Conservation (phyloP, 2,797 vertebrate species). For the Siniperca obscura region DNA sequence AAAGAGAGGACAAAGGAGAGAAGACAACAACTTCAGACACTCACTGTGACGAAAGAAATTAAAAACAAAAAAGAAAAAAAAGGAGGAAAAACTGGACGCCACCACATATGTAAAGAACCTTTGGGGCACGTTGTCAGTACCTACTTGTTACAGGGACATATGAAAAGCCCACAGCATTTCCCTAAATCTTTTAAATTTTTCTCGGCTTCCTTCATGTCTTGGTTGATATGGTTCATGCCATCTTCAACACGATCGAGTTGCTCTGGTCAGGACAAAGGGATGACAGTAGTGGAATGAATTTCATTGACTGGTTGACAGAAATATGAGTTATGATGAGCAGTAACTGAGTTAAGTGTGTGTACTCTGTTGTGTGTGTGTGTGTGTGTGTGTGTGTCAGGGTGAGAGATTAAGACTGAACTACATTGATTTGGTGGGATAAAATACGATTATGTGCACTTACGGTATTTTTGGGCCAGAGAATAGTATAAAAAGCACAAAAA, state of each 20-base stretch:
- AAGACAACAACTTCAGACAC: conserved; percentile 98
- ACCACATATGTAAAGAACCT: conserved; percentile 95
- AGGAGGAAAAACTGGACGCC: conserved; percentile 91
- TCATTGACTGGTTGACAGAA: conserved; percentile 91
- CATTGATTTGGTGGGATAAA: conserved; percentile 1
- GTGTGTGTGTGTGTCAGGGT: conserved; percentile 3
- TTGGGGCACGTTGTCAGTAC: conserved; percentile 93
- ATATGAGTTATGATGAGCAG: conserved; percentile 90
- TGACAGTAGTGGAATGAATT: conserved; percentile 99
- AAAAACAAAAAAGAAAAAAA: conserved; percentile 89
- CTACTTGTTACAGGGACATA: conserved; percentile 99
- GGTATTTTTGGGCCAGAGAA: conserved; percentile 33
- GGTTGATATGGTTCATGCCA: conserved; percentile 99
- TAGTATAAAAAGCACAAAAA: conserved; percentile 23
- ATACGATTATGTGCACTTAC: not conserved
- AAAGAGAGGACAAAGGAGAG: conserved; percentile 86
- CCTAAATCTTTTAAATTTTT: conserved; percentile 99
- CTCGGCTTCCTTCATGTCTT: conserved; percentile 99
- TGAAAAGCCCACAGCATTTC: conserved; percentile 99
- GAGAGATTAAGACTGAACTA: conserved; percentile 1
- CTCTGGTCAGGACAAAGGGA: conserved; percentile 99
- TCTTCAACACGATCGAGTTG: conserved; percentile 99
- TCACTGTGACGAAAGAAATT: conserved; percentile 95
- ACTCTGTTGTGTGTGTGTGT: conserved; percentile 25
- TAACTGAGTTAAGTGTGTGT: conserved; percentile 46